Evolutionary conservation across 2,797 vertebrate genomes (phyloP), one percentile per base, ranked within the genome.

Genomic region (Acanthiza pusilla): DNA sequence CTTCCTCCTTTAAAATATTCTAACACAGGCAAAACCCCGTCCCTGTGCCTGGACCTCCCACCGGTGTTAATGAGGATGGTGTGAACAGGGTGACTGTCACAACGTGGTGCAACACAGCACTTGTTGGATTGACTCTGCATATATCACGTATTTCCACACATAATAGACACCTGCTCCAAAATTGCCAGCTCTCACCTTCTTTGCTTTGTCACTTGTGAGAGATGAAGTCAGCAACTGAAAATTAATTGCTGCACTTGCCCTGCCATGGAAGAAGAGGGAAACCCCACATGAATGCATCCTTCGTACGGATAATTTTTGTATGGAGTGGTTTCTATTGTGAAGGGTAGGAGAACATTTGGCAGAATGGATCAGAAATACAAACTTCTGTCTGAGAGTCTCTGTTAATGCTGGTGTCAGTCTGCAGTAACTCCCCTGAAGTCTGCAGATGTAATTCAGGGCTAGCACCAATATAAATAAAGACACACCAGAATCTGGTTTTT

Each of bases 101-200:
- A 1, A 76, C 68, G 88, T 61, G 91, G 62, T 91, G 80, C 77
- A 57, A 70, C 67, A 85, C 60, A 93, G 76, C 68, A 43, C 73
- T 84, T 40, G 48, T 53, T 29, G 57, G 48, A 67, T 91, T 88
- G 61, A 40, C 88, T 94, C 83, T 87, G 88, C 91, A 85, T 86
- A 86, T 67, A 85, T 88, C 84, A 82, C 0, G 0, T 60, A 85
- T 73, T 95, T 95, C 85, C 67, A 88, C 85, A 90, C 53, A 16
- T 85, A 93, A 90, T 29, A 96, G 88, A 94, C 83, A 94, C 94
- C 88, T 94, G 77, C 77, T 93, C 74, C 80, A 54, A 65, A 93
- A 94, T 5, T 82, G 47, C 88, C 60, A 85, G 47, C 55, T 92
- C 85, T 95, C 82, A 87, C 85, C 74, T 94, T 61, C 87, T 86